Conservation (phyloP, 2,888 invertebrate species). For the Hydrotaea diabolus region DNA sequence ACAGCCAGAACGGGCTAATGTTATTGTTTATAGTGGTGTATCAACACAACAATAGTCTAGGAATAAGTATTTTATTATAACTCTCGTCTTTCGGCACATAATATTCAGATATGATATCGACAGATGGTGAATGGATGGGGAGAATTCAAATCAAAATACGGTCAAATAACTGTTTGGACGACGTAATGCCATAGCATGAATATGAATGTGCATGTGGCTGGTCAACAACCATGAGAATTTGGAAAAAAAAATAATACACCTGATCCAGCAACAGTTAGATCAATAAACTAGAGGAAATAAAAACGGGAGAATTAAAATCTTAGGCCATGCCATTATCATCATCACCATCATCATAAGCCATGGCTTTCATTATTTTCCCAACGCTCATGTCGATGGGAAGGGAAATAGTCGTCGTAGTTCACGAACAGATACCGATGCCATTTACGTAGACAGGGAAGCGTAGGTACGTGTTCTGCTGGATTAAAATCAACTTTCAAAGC, state of each 20-base stretch:
- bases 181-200: background rate
- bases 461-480: background rate
- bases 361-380: background rate
- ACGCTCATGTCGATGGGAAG: background rate
- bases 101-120: background rate
- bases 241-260: background rate
- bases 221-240: background rate
- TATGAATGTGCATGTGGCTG: background rate
- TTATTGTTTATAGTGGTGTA: constrained; percentile 12
- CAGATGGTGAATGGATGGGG: background rate
- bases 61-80: background rate
- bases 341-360: too few species aligned
- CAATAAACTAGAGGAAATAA: constrained; percentile 26
- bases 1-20: constrained; percentile 2
- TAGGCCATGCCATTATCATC: background rate
- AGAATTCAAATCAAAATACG: background rate
- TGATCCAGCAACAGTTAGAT: constrained; percentile 26
- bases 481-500: background rate
- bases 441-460: background rate
- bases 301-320: background rate
- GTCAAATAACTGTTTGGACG: background rate
- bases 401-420: background rate
- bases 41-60: background rate
- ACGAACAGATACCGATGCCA: background rate
- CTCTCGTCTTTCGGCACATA: background rate